These are phyloP conservation scores for Anguilla japonica DNA, from an alignment of 2,113 vertebrate species.

Conservation along the genomic window DNA sequence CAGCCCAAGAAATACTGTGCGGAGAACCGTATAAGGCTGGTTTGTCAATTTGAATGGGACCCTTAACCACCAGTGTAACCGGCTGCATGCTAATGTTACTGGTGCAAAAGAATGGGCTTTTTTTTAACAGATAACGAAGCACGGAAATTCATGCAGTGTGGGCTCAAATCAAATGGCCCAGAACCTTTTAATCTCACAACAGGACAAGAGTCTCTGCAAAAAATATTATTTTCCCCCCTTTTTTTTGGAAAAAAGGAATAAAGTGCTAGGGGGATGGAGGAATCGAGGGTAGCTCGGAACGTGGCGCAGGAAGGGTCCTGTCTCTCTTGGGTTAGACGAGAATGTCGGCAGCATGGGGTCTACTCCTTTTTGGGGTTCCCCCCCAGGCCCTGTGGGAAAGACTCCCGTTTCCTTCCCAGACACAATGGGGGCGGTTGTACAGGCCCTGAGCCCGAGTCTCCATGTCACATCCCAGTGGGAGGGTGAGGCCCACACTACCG, in stretches of 20 bases:
- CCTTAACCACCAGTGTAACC: background rate
- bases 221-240: conserved; percentile 6
- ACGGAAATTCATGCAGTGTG: background rate
- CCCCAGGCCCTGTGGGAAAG: background rate
- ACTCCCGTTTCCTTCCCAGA: background rate
- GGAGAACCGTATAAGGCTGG: background rate
- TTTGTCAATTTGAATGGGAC: background rate
- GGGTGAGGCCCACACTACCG: background rate
- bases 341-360: background rate
- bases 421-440: background rate
- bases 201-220: background rate
- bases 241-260: background rate
- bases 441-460: background rate
- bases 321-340: background rate
- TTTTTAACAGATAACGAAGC: background rate
- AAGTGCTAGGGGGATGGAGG: no score
- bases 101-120: background rate
- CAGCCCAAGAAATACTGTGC: background rate
- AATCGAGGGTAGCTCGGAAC: background rate
- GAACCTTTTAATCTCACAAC: background rate
- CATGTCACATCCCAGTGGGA: background rate
- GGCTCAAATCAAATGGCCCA: background rate
- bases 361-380: background rate
- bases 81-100: background rate
- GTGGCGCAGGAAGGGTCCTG: no score